These are phyloP conservation scores for Delichon dasypus DNA, from an alignment of 2,797 vertebrate species.

Conservation along the genomic window DNA sequence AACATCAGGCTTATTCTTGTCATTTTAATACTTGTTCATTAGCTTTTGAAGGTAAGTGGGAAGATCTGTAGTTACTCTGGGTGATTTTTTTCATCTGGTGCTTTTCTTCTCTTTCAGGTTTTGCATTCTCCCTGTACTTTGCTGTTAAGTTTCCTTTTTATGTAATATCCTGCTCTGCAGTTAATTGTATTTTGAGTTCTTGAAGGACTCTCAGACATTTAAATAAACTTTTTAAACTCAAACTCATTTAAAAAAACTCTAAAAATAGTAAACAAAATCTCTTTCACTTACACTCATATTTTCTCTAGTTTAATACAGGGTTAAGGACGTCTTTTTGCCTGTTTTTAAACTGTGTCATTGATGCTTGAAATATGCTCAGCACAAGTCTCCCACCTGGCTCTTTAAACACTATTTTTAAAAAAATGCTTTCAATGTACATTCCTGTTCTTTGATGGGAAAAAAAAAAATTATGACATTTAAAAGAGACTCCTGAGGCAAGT, in stretches of 20 bases:
- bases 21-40: neutral
- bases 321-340: neutral
- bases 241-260: rapidly evolving
- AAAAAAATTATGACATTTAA: neutral
- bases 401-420: neutral
- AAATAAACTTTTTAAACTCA: neutral
- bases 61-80: neutral
- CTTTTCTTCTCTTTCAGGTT: neutral
- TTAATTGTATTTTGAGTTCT: neutral
- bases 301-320: neutral
- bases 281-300: neutral
- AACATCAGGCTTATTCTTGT: neutral
- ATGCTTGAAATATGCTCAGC: neutral
- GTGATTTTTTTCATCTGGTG: neutral
- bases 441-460: neutral
- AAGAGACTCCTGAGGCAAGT: neutral
- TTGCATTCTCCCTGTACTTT: neutral
- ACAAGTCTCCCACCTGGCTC: neutral
- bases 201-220: neutral
- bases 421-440: neutral
- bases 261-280: neutral
- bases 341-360: neutral
- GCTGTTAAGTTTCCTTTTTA: neutral
- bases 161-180: neutral
- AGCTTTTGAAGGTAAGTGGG: neutral